These are phyloP conservation scores for Brachyrhaphis roseni DNA, from an alignment of 2,797 vertebrate genomes.

Conservation along the genomic window DNA sequence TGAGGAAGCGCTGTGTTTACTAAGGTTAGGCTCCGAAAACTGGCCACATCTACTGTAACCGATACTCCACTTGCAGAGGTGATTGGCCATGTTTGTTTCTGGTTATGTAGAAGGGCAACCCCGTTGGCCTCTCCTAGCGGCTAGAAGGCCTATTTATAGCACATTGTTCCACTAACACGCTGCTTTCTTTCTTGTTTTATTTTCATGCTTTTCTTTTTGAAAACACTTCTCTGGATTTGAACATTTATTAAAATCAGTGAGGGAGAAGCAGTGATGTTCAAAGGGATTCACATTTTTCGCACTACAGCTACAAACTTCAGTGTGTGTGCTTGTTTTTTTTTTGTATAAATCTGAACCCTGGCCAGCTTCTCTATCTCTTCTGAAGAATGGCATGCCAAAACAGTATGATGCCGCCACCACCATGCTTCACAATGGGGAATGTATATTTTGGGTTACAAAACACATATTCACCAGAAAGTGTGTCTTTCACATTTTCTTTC, in stretches of 20 bases:
- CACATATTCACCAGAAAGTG: no score
- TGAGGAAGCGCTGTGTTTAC: slow-evolving; percentile 41
- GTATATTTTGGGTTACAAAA: not conserved
- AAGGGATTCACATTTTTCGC: not conserved
- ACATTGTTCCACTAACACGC: slow-evolving; percentile 81
- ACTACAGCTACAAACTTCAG: not conserved
- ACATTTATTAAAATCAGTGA: not conserved
- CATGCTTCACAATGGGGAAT: not conserved
- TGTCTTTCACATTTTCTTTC: not conserved
- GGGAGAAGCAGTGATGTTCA: not conserved
- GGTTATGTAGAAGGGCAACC: slow-evolving; percentile 69
- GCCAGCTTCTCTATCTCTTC: not conserved
- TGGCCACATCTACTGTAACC: slow-evolving; percentile 60
- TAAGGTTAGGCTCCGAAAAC: slow-evolving; percentile 53
- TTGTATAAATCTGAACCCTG: not conserved
- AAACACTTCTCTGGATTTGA: not conserved
- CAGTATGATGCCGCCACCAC: not conserved
- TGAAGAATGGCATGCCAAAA: not conserved
- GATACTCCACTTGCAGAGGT: slow-evolving; percentile 57
- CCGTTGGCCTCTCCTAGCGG: slow-evolving; percentile 67
- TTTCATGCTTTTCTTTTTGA: not conserved
- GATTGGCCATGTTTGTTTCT: slow-evolving; percentile 61
- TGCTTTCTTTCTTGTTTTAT: slow-evolving; percentile 68
- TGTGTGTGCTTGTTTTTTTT: not conserved
- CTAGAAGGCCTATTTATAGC: slow-evolving; percentile 78